A percentile compares a stretch with the other conserved stretches of the same genome.
Conservation (phyloP, 2,113 vertebrate genomes). For the Chelonoidis abingdonii region DNA sequence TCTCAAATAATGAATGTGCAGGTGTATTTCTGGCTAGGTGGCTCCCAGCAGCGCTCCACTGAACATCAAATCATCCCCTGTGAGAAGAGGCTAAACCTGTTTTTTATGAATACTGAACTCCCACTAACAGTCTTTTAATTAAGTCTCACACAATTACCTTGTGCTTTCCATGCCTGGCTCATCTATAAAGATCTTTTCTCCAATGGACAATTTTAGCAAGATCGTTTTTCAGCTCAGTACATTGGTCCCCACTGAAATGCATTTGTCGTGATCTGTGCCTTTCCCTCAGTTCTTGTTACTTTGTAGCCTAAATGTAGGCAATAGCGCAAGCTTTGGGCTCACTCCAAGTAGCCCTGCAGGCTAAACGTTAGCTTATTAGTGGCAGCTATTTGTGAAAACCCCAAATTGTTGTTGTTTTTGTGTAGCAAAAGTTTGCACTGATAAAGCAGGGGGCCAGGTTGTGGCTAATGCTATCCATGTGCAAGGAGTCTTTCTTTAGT, state of each 20-base stretch:
- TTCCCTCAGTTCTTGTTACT: conserved; percentile 17
- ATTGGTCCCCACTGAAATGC: conserved; percentile 51
- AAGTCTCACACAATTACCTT: conserved; percentile 61
- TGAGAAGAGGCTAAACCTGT: background rate
- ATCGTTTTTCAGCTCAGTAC: conserved; percentile 8
- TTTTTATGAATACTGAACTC: conserved; percentile 24
- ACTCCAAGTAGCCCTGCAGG: background rate
- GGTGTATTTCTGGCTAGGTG: conserved; percentile 7
- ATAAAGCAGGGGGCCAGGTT: background rate
- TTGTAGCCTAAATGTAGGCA: background rate
- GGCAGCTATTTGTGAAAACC: background rate
- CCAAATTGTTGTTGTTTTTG: background rate
- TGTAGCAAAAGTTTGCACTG: background rate
- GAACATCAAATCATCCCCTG: background rate
- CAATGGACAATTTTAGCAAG: conserved; percentile 27
- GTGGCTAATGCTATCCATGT: background rate
- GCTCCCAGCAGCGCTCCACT: conserved; percentile 17
- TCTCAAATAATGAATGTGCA: conserved; percentile 27
- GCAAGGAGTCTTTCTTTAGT: background rate
- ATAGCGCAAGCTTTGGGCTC: background rate
- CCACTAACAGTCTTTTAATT: conserved; percentile 56
- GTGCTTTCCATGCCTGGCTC: conserved; percentile 37
- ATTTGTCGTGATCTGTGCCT: background rate
- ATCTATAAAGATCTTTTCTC: conserved; percentile 44
- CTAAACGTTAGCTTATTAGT: background rate